Percentiles rank a stretch among this genome's conserved stretches.
Evolutionary conservation across 2,888 invertebrate genomes (phyloP).

Genomic region (Platycnemis pennipes): DNA sequence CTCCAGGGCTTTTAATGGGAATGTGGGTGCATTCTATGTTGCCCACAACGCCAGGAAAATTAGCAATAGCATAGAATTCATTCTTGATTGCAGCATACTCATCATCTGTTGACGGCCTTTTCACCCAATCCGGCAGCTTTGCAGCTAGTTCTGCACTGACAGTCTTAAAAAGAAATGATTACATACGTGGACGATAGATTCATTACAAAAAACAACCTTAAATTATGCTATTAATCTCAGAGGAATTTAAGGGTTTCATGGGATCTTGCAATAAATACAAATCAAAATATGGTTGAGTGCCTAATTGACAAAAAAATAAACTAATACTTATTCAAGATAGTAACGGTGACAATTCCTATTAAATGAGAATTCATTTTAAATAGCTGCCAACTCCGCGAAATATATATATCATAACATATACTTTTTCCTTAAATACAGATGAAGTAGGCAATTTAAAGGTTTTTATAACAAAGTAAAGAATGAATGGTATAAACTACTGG

Average conservation of each 20-base stretch:
- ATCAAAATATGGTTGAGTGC: neutral
- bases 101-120: neutral
- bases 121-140: neutral
- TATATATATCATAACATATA: no score
- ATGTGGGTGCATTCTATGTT: neutral
- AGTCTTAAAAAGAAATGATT: neutral
- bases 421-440: no score
- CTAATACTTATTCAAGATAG: no score
- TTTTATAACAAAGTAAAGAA: no score
- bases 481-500: no score
- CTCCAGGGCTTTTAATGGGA: no score
- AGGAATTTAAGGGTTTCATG: neutral
- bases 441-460: no score
- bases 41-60: neutral
- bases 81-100: neutral
- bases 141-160: neutral
- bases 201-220: neutral
- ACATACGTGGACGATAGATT: no score
- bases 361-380: no score
- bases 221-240: neutral
- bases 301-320: neutral
- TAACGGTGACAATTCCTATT: no score
- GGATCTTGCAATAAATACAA: neutral
- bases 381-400: no score
- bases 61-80: neutral